Evolutionary conservation across 1,140 invertebrate species (phyloP).

Genomic region (Sweltsa coloradensis): DNA sequence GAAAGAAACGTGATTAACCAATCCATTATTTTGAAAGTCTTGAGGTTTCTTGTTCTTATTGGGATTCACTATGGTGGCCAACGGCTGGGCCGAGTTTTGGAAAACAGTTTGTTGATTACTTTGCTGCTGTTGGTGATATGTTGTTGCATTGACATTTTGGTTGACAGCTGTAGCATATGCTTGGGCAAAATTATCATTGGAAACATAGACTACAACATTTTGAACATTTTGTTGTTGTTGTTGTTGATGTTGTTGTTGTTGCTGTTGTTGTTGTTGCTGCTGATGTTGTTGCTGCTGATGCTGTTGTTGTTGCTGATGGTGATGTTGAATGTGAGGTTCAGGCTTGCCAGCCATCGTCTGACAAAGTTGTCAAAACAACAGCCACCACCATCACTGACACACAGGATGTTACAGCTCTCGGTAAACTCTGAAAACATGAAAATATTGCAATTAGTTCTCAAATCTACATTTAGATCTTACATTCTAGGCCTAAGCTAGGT

Average conservation of each 20-base stretch:
- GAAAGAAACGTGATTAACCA: slow-evolving; percentile 4
- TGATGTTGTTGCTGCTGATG: slow-evolving; percentile 27
- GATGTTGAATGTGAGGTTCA: slow-evolving; percentile 29
- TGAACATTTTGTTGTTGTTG: slow-evolving; percentile 24
- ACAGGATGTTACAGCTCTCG: slow-evolving; percentile 5
- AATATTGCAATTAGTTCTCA: too few relatives aligned
- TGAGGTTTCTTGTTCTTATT: slow-evolving; percentile 5
- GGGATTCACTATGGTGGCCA: slow-evolving; percentile 10
- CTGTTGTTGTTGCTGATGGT: slow-evolving; percentile 21
- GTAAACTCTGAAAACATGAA: slow-evolving; percentile 10
- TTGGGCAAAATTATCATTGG: slow-evolving; percentile 31
- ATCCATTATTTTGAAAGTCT: slow-evolving; percentile 7
- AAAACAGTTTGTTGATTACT: too few relatives aligned
- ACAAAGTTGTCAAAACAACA: slow-evolving; percentile 2
- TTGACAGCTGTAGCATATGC: slow-evolving; percentile 21
- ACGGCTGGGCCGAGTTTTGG: neutral
- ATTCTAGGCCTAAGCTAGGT: too few relatives aligned
- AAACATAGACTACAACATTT: slow-evolving; percentile 35
- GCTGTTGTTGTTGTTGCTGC: slow-evolving; percentile 17
- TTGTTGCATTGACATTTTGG: slow-evolving; percentile 24
- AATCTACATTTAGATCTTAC: too few relatives aligned
- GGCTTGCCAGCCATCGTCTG: slow-evolving; percentile 34
- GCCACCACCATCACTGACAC: slow-evolving; percentile 15
- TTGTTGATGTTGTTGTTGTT: slow-evolving; percentile 25
- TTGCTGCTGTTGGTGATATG: slow-evolving; percentile 9